Evolutionary conservation across 2,797 vertebrate species (phyloP), one percentile per base, ranked within the genome.

Genomic region (Typhlichthys subterraneus): DNA sequence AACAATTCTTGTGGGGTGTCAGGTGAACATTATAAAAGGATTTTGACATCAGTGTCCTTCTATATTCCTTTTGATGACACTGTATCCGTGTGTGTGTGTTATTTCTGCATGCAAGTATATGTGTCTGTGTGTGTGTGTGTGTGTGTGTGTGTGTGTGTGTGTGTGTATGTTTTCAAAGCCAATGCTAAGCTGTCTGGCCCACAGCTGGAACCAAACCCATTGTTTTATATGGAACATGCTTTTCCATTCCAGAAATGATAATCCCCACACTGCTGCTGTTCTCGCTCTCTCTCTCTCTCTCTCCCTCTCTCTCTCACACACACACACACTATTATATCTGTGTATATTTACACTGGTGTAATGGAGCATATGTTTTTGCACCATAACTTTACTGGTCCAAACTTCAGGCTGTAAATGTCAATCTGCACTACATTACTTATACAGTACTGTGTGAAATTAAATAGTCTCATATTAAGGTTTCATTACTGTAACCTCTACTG

Each of bases 191-290:
- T 63, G 53, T 33, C 12, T 13, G 29, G 45, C 31, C 50, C 57
- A 19, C 59, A 61, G 59, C 62, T 69, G 63, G 67, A 65, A 70
- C 63, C 33, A 57, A 59, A 38, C 49, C 51, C 63, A 53, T 38
- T 57, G 54, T 73, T 77, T 77, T 68, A 63, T 63, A 67, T 51
- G 57, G 64, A 60, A 50, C 53, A 47, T 38, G 65, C 59, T 73
- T 73, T 66, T 61, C 19, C 65, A 50, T 52, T 65, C 53, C 59
- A 70, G 55, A 59, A 72, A 75, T 68, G 52, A 53, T 82, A 74
- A 74, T 75, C 71, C 64, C 61, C 15, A 13, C n/a, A 65, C 19
- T 58, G 61, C 50, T 66, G 56, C n/a, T n/a, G n/a, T n/a, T n/a
- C 15, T 17, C 15, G 1, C 15, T 17, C 15, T 17, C 15, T 17